Evolutionary conservation across 2,113 vertebrate genomes (phyloP).

Genomic region (Candoia aspera): DNA sequence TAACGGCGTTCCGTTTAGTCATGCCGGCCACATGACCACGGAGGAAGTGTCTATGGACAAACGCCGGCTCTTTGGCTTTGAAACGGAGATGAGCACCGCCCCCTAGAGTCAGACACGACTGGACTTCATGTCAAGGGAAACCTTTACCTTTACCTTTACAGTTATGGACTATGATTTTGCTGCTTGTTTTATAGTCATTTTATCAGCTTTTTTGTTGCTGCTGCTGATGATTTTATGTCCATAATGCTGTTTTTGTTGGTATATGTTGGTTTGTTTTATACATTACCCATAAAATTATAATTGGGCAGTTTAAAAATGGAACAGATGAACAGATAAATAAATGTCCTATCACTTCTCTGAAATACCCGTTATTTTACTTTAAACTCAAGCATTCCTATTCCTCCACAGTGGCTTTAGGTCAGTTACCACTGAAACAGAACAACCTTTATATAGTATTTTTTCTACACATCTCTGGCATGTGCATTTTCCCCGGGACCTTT

Average conservation of each 20-base stretch:
- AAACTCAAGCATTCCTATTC: not conserved
- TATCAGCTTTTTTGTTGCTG: not conserved
- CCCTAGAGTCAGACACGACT: too few relatives aligned
- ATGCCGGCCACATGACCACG: too few relatives aligned
- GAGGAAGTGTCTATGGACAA: too few relatives aligned
- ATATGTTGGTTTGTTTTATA: not conserved
- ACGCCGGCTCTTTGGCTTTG: too few relatives aligned
- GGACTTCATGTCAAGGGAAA: too few relatives aligned
- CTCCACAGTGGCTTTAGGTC: not conserved
- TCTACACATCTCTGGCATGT: not conserved
- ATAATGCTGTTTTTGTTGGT: not conserved
- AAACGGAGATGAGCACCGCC: too few relatives aligned
- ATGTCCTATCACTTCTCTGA: not conserved
- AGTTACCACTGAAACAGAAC: not conserved
- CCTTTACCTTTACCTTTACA: too few relatives aligned
- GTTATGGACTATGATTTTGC: not conserved
- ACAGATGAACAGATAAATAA: not conserved
- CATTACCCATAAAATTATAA: not conserved
- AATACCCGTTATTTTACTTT: not conserved
- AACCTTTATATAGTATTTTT: not conserved
- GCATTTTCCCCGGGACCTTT: too few relatives aligned
- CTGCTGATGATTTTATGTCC: not conserved
- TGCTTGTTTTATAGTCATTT: not conserved
- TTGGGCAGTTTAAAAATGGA: not conserved
- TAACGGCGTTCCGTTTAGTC: too few relatives aligned